phyloP scores from a whole-genome alignment of 2,888 invertebrate genomes.

The Agriopis leucophaearia region DNA sequence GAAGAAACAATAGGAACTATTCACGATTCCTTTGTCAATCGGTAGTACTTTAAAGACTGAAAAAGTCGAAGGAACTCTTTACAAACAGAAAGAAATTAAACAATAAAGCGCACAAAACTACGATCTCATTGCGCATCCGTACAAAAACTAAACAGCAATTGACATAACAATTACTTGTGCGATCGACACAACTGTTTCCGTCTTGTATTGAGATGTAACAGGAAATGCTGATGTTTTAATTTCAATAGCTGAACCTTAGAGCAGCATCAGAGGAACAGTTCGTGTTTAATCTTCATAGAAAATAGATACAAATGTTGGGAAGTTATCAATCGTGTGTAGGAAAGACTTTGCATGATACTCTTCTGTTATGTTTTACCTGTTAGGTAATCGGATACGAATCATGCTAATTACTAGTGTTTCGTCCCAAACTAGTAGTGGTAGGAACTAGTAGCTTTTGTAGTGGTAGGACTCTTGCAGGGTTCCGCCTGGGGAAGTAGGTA shows the following conservation, averaged over 20 bases:
- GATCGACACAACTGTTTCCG: neutral
- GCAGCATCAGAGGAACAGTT: too few species aligned
- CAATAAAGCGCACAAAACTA: constrained; percentile 16
- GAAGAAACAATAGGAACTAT: constrained; percentile 5
- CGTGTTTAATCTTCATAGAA: too few species aligned
- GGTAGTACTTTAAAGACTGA: neutral
- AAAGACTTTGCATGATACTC: too few species aligned
- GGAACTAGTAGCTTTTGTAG: too few species aligned
- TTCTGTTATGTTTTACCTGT: too few species aligned
- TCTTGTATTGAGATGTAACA: constrained; percentile 4
- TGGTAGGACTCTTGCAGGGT: too few species aligned
- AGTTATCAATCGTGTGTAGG: too few species aligned
- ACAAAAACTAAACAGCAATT: constrained; percentile 31
- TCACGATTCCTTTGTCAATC: constrained; percentile 3
- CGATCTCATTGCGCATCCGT: constrained; percentile 31
- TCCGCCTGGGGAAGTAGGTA: too few species aligned
- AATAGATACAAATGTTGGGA: too few species aligned
- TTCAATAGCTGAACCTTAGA: neutral
- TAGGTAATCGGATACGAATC: too few species aligned
- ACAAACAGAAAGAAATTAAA: constrained; percentile 13
- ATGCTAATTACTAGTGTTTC: too few species aligned
- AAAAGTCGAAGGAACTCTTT: constrained; percentile 4
- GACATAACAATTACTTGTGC: constrained; percentile 1
- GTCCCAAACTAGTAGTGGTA: too few species aligned
- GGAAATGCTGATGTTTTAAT: neutral